Percentiles rank a stretch among this genome's conserved stretches.
Evolutionary conservation across 53 echinoderm and acorn worm species (phyloP).

Genomic region (Temnopleurus reevesii): DNA sequence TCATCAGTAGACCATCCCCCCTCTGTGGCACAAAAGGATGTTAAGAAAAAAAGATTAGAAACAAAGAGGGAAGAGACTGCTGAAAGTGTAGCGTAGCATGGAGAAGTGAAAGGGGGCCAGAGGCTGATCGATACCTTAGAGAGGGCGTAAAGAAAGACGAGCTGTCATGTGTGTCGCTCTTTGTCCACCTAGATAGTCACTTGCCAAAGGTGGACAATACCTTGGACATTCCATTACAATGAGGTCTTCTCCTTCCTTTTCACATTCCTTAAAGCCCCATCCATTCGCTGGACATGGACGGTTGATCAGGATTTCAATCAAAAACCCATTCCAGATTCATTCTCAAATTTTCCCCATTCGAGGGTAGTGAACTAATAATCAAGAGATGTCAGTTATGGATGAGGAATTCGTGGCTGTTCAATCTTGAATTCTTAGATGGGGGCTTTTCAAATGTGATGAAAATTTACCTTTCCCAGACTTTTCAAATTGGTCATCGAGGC

Average conservation of each 20-base stretch:
- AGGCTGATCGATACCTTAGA: constrained; percentile 20
- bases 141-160: neutral
- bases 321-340: neutral
- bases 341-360: neutral
- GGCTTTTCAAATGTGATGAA: too few relatives aligned
- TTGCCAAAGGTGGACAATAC: constrained; percentile 33
- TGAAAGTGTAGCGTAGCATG: constrained; percentile 16
- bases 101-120: constrained; percentile 34
- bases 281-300: constrained; percentile 33
- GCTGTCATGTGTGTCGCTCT: constrained; percentile 57
- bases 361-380: neutral
- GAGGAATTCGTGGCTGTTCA: too few relatives aligned
- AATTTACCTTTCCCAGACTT: too few relatives aligned
- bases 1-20: constrained; percentile 37
- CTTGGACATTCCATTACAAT: constrained; percentile 52
- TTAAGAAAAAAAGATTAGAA: constrained; percentile 31
- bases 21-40: neutral
- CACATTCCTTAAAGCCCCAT: neutral
- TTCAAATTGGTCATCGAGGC: too few relatives aligned
- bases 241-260: constrained; percentile 57
- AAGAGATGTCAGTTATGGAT: too few relatives aligned
- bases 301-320: constrained; percentile 38
- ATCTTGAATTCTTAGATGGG: too few relatives aligned
- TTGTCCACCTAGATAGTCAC: constrained; percentile 31
- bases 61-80: neutral